Evolutionary conservation across 2,113 vertebrate species (phyloP), one percentile per base, ranked within the genome.

Genomic region (Vanacampus margaritifer): DNA sequence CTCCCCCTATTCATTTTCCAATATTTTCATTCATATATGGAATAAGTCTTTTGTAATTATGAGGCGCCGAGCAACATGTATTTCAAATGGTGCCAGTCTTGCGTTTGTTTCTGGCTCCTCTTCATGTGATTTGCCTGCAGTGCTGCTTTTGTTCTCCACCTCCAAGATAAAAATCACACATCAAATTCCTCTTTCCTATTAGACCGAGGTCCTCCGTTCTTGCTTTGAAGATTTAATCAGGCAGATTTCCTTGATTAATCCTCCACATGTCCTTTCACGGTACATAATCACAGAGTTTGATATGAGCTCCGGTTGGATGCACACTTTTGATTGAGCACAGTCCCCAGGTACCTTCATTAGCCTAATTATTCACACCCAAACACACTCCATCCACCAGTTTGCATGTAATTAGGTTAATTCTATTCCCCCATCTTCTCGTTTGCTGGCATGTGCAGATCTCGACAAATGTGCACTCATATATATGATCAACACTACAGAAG

Each of bases 321-420:
- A 66, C 68, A 84, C 62, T 71, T 80, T 69, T 84, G 71, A 83
- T 73, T 43, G 74, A 78, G 69, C 26, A 1, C 12, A 80, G 72
- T 89, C 86, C 85, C 86, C 72, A 58, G 85, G 78, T 79, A 74
- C 76, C 79, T 74, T 81, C 75, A 85, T 88, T 86, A 87, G 82
- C 81, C 84, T 86, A 79, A 87, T 84, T 87, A 86, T 80, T 80
- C 80, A 37, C 10, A 80, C 74, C 71, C 79, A 85, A 78, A 80
- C 70, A 78, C 75, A 72, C 78, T 69, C 66, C 67, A 77, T 65
- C 78, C 84, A 65, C 65, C 70, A 58, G 77, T 81, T 84, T 79
- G 76, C 83, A 77, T 78, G 84, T 72, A 89, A 89, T 86, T 85
- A 78, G 80, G 80, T 84, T 86, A 76, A 83, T 77, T 82, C 45